These are phyloP conservation scores for Neoseiulus cucumeris DNA, from an alignment of 1,140 invertebrate genomes.

Conservation along the genomic window DNA sequence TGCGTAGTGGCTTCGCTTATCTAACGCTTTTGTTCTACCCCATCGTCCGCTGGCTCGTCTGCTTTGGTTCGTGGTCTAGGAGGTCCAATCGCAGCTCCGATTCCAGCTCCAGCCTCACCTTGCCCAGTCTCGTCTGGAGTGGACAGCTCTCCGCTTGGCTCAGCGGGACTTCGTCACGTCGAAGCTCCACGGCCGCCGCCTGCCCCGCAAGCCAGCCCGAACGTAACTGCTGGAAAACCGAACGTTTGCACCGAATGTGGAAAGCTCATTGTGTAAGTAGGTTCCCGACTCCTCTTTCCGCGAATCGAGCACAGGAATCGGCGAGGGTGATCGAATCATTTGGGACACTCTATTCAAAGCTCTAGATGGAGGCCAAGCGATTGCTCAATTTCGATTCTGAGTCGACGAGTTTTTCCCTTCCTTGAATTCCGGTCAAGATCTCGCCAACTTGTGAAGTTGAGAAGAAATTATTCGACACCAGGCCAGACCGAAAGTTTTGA, in stretches of 20 bases:
- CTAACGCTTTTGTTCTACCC: background rate
- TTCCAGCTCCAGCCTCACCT: constrained; percentile 6
- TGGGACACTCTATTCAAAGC: too few relatives aligned
- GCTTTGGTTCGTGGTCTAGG: background rate
- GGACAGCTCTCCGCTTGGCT: background rate
- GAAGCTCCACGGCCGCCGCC: constrained; percentile 15
- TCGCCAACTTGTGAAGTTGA: too few relatives aligned
- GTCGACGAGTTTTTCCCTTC: too few relatives aligned
- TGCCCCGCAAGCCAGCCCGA: background rate
- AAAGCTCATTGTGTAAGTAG: constrained; percentile 74
- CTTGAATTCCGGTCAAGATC: too few relatives aligned
- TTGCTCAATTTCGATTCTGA: too few relatives aligned
- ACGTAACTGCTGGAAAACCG: constrained; percentile 29
- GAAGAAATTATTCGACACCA: too few relatives aligned
- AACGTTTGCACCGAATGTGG: constrained; percentile 83
- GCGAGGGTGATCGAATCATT: too few relatives aligned
- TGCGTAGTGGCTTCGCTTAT: background rate
- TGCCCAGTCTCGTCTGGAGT: background rate
- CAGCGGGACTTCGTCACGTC: constrained; percentile 9
- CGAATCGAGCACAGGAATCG: too few relatives aligned
- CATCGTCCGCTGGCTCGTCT: constrained; percentile 14
- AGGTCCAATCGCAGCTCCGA: constrained; percentile 13
- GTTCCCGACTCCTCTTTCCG: too few relatives aligned
- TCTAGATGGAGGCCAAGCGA: too few relatives aligned
- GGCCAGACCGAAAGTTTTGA: too few relatives aligned